Conservation (phyloP, 2,113 vertebrate genomes). For the Sorex araneus region DNA sequence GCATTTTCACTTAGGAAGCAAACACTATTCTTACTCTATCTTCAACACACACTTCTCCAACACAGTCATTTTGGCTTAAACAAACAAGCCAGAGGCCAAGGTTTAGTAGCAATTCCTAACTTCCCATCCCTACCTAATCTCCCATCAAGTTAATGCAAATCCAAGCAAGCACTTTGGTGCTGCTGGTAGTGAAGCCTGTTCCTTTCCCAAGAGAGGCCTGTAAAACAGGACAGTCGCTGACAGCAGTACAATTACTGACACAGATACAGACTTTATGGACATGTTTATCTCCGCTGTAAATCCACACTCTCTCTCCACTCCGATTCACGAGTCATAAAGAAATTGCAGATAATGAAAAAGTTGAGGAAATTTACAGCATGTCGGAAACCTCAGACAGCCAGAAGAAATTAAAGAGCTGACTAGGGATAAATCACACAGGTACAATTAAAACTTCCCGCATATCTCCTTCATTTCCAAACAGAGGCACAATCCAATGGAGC, state of each 20-base stretch:
- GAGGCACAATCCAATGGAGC: conserved; percentile 88
- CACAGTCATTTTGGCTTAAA: conserved; percentile 64
- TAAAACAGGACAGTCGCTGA: conserved; percentile 93
- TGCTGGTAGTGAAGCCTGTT: conserved; percentile 85
- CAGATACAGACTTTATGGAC: conserved; percentile 95
- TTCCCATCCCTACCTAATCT: conserved; percentile 86
- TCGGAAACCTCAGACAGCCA: conserved; percentile 94
- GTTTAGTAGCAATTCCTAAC: conserved; percentile 83
- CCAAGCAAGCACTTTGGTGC: conserved; percentile 86
- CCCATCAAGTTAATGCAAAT: conserved; percentile 89
- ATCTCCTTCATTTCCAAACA: conserved; percentile 91
- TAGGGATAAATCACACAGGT: conserved; percentile 92
- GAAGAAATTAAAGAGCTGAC: conserved; percentile 94
- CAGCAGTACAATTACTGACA: conserved; percentile 94
- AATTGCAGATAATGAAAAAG: conserved; percentile 99
- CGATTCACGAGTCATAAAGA: conserved; percentile 96
- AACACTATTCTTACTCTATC: conserved; percentile 41
- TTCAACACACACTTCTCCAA: conserved; percentile 48
- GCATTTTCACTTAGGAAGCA: conserved; percentile 55
- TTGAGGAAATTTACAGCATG: conserved; percentile 99
- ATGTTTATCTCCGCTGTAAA: conserved; percentile 97
- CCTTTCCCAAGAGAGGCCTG: conserved; percentile 91
- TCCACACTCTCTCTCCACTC: conserved; percentile 94
- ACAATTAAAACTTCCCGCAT: conserved; percentile 91
- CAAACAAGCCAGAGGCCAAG: conserved; percentile 72